phyloP scores from a whole-genome alignment of 2,888 invertebrate genomes.

The Mactromeris polynyma region DNA sequence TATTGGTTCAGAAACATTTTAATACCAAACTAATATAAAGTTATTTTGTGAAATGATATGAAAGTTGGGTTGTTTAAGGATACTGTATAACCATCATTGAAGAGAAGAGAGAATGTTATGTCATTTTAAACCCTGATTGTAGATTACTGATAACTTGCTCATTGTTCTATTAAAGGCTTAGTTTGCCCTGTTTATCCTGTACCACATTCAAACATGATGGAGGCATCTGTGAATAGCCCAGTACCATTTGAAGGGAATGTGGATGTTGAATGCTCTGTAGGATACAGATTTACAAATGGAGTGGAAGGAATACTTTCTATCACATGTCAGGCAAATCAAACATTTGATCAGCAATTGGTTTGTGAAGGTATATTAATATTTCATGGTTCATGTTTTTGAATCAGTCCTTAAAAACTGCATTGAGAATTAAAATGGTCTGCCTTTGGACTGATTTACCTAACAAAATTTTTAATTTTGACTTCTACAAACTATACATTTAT shows the following conservation, averaged over 20 bases:
- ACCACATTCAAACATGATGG: conserved; percentile 13
- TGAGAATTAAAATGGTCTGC: too few relatives aligned
- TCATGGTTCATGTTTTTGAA: not conserved
- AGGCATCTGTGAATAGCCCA: not conserved
- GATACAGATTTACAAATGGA: conserved; percentile 14
- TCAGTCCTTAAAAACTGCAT: too few relatives aligned
- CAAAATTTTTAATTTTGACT: too few relatives aligned
- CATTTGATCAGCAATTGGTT: conserved; percentile 28
- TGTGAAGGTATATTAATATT: conserved; percentile 35
- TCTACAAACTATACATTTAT: too few relatives aligned
- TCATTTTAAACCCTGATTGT: too few relatives aligned
- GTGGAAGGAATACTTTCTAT: not conserved
- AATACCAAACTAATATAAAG: too few relatives aligned
- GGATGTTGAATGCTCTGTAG: conserved; percentile 16
- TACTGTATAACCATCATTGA: too few relatives aligned
- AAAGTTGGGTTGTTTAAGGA: too few relatives aligned
- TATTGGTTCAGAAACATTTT: too few relatives aligned
- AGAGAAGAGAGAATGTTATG: too few relatives aligned
- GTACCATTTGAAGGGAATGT: not conserved
- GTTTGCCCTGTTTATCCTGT: conserved; percentile 37
- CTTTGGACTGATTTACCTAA: too few relatives aligned
- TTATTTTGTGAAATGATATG: too few relatives aligned
- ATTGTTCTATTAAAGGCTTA: conserved; percentile 24
- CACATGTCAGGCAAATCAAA: conserved; percentile 54
- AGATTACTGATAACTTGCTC: not conserved